These are phyloP conservation scores for Steinernema khuongi DNA, from an alignment of 1,140 invertebrate species.

Conservation along the genomic window DNA sequence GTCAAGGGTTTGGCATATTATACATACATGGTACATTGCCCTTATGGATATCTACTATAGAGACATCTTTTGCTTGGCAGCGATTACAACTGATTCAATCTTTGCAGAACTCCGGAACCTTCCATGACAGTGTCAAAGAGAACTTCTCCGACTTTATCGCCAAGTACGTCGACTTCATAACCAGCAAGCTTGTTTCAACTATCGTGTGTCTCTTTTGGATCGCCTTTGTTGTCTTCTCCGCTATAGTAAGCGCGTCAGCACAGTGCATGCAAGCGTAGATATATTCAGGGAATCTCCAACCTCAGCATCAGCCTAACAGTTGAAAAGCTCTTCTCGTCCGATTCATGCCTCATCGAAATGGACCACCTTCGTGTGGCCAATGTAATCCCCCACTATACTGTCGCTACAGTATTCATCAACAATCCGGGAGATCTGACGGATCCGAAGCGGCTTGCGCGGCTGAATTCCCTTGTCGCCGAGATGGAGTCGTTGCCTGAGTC, in stretches of 20 bases:
- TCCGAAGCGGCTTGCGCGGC: slow-evolving; percentile 38
- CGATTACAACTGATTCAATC: background rate
- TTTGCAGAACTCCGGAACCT: slow-evolving; percentile 23
- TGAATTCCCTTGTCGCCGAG: slow-evolving; percentile 31
- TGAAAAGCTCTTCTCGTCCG: slow-evolving; percentile 50
- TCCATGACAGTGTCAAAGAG: slow-evolving; percentile 56
- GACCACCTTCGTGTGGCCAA: slow-evolving; percentile 54
- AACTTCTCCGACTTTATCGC: slow-evolving; percentile 46
- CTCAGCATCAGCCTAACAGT: slow-evolving; percentile 50
- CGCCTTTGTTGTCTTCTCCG: slow-evolving; percentile 47
- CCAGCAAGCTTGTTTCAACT: slow-evolving; percentile 46
- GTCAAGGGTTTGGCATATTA: too few species aligned
- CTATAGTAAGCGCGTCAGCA: slow-evolving; percentile 38
- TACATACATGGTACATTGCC: too few species aligned
- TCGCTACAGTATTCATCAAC: slow-evolving; percentile 54
- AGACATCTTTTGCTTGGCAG: slow-evolving; percentile 21
- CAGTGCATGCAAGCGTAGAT: background rate
- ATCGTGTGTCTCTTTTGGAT: slow-evolving; percentile 46
- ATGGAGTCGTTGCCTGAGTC: background rate
- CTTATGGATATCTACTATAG: background rate
- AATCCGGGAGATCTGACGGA: slow-evolving; percentile 55
- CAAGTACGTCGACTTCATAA: slow-evolving; percentile 48
- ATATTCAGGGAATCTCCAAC: slow-evolving; percentile 40
- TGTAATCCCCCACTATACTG: slow-evolving; percentile 53
- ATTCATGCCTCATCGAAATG: slow-evolving; percentile 52